Evolutionary conservation across 2,113 vertebrate species (phyloP), one percentile per base, ranked within the genome.

Genomic region (Cettia cetti): DNA sequence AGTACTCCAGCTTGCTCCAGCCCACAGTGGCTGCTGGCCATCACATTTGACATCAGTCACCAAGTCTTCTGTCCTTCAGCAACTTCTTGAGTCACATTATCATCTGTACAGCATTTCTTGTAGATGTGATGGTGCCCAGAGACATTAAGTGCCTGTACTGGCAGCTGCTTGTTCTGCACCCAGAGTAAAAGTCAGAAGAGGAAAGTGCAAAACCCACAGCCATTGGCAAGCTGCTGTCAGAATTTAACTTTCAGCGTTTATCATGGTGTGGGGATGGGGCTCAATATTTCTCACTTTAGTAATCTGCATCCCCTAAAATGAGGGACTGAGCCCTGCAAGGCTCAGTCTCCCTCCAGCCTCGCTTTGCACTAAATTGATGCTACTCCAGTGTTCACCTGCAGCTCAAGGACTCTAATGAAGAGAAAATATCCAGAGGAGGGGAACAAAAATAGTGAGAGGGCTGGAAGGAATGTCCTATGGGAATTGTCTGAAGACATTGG

Each of bases 401-500:
- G 35, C 19, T 79, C 21, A 59, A 42, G 28, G 22, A 66, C 19
- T 26, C 14, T 13, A 40, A 30, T 35, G 21, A 31, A 11, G 15
- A 9, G 5, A 59, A 45, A 7, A 8, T 6, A 6, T 42, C 30
- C 54, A 65, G 60, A 54, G 53, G 7, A 63, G 15, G 11, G 5
- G 47, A 63, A 22, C 6, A 42, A 57, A 84, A 42, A 9, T 44
- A 22, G 2, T 24, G 42, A 31, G 11, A 42, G 20, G 35, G 10
- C 6, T 39, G 37, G 12, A 35, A 81, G 10, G 1, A 24, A 23
- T 30, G 16, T 40, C 30, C 40, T 37, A 0, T 31, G 13, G 39
- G 35, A 37, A 56, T 9, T 2, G 0, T 28, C 39, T 64, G 17
- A n/a, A 19, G 10, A 10, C 9, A 10, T 1, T 23, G 10, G 28